Evolutionary conservation across 92 coral and sea anemone genomes (phyloP), one percentile per base, ranked within the genome.

Genomic region (Parazoanthus atlanticus): DNA sequence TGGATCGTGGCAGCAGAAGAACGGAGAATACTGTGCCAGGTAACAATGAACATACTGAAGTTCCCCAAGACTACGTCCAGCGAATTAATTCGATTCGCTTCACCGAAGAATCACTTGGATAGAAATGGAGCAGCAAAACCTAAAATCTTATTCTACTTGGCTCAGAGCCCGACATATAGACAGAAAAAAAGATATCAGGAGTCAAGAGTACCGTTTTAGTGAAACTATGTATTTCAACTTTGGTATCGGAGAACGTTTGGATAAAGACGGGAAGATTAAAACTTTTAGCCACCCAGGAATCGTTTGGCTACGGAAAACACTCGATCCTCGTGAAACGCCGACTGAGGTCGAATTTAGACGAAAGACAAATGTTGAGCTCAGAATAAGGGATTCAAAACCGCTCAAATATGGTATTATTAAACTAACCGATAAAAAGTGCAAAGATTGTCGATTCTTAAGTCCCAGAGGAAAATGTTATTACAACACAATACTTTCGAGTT

Each of bases 391-490:
- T 28, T 31, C 26, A 72, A 65, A n/a, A 65, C 71, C 1, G 9
- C 71, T 65, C 28, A 65, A 65, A 26, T 6, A 65, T 65, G 71
- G 71, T 65, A 2, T 65, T 8, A 65, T 65, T 8, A 65, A 65
- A n/a, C 28, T 8, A 19, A 19, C 25, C 71, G 71, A 21, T n/a
- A 65, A 64, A 64, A 64, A 7, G 25, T 64, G 70, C 6, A 64
- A 64, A 64, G 70, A 64, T 64, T 41, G 61, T 77, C 43, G 47
- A 13, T 78, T 78, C 23, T 78, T 78, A 78, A 78, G 81, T 46
- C 81, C 81, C n/a, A 78, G 36, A 78, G 81, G 81, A 17, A 46
- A 78, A 46, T 9, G 64, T 43, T 78, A 78, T 46, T 78, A 78
- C 26, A 78, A 43, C 64, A 26, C 81, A 25, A 46, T 78, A 78